A percentile compares a stretch with the other conserved stretches of the same genome.
Evolutionary conservation across 2,888 invertebrate species (phyloP).

Genomic region (Aplocera efformata): DNA sequence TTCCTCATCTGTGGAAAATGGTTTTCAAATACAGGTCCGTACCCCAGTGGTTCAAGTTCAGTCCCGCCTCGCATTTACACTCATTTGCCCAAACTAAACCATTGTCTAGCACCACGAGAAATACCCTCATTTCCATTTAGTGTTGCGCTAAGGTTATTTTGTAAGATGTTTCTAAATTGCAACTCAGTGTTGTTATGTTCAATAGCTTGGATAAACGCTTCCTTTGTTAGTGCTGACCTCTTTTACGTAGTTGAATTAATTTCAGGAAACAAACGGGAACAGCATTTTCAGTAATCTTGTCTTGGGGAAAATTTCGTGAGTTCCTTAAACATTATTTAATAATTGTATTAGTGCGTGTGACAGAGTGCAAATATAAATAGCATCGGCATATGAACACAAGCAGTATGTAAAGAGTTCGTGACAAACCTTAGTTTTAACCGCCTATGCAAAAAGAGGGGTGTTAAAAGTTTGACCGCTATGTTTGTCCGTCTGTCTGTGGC

Average conservation of each 20-base stretch:
- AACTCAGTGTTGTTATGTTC: slow-evolving; percentile 29
- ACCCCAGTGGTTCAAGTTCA: not conserved
- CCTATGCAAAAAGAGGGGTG: too few relatives aligned
- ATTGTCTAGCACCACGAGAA: slow-evolving; percentile 30
- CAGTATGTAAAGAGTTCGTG: too few relatives aligned
- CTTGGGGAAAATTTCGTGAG: not conserved
- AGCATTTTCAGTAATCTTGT: slow-evolving; percentile 5
- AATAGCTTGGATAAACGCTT: slow-evolving; percentile 24
- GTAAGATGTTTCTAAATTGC: slow-evolving; percentile 28
- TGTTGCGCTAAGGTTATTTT: slow-evolving; percentile 17
- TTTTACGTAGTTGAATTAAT: slow-evolving; percentile 26
- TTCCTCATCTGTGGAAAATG: too few relatives aligned
- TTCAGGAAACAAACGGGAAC: slow-evolving; percentile 8
- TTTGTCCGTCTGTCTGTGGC: too few relatives aligned
- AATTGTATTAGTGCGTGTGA: too few relatives aligned
- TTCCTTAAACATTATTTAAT: too few relatives aligned
- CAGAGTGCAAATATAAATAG: too few relatives aligned
- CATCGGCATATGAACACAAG: too few relatives aligned
- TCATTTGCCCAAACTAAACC: slow-evolving; percentile 40
- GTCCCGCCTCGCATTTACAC: slow-evolving; percentile 6
- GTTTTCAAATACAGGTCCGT: too few relatives aligned
- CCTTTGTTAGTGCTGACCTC: slow-evolving; percentile 19
- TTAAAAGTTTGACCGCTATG: too few relatives aligned
- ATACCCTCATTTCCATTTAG: slow-evolving; percentile 32
- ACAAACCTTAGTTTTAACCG: too few relatives aligned